Evolutionary conservation across 1,140 invertebrate species (phyloP).

Genomic region (Notospermus geniculatus): DNA sequence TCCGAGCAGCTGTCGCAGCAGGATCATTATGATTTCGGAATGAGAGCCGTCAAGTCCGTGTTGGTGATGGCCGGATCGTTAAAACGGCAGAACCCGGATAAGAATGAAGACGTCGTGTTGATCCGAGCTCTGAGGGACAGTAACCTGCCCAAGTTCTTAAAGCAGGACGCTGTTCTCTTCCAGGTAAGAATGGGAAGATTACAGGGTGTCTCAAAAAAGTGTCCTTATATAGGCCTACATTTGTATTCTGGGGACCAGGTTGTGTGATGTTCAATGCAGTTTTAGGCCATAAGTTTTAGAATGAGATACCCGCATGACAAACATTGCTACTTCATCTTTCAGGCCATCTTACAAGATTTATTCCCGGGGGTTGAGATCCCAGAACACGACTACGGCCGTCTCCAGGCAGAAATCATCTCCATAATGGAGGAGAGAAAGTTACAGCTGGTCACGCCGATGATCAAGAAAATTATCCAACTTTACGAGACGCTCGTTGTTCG

Average conservation of each 20-base stretch:
- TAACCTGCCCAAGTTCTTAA: constrained; percentile 58
- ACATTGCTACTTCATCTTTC: constrained; percentile 5
- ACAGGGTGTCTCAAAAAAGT: no score
- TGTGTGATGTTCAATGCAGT: no score
- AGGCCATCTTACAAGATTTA: constrained; percentile 57
- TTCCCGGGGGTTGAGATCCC: constrained; percentile 57
- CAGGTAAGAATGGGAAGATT: constrained; percentile 50
- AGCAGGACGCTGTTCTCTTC: constrained; percentile 54
- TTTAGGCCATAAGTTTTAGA: no score
- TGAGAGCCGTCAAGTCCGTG: constrained; percentile 69
- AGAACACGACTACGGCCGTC: constrained; percentile 54
- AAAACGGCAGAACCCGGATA: constrained; percentile 57
- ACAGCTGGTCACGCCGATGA: constrained; percentile 43
- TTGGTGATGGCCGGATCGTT: constrained; percentile 57
- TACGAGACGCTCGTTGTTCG: constrained; percentile 57
- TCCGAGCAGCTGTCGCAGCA: constrained; percentile 89
- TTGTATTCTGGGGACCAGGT: no score
- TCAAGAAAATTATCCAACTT: constrained; percentile 57
- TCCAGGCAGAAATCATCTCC: constrained; percentile 49
- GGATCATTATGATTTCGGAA: constrained; percentile 89
- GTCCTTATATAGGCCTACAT: no score
- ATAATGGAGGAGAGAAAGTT: constrained; percentile 35
- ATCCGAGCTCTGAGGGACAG: constrained; percentile 55
- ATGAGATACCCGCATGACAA: no score
- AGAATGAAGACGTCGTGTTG: constrained; percentile 55